Base-by-base conservation (phyloP, 2,113 vertebrate genomes). In the Leptosomus discolor region DNA sequence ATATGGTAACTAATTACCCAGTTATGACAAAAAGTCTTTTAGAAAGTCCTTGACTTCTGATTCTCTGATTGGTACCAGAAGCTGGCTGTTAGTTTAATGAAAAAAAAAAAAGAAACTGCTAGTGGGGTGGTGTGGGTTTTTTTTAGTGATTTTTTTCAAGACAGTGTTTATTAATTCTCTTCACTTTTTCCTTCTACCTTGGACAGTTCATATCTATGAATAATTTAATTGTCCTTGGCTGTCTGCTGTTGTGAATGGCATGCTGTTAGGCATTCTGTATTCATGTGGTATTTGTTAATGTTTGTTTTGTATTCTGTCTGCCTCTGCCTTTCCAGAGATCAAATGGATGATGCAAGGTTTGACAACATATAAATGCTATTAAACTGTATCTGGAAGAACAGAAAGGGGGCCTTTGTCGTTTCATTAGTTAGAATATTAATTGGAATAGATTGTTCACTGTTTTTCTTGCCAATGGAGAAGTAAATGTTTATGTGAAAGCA, bases 171-270 rank as follows among this genome's bases (percentile, higher is more conserved):
- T 67, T 79, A 88, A 83, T 92, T 82, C 29, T 80, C 6, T 85
- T 58, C 82, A 5, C 50, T 43, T 75, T 93, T 86, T 51, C 21
- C 20, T 85, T 16, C 73, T 93, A 96, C 92, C 92, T 97, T 93
- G 96, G 95, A 94, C 94, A 93, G 95, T 95, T 97, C 92, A 51
- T 88, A 67, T 82, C 45, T 92, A 48, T 94, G 93, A 95, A 96
- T 97, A 94, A 97, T 96, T 95, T 95, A 95, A 92, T 94, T 95
- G 94, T 92, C 94, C 92, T 90, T 88, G 77, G 12, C 84, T 81
- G 82, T 88, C 56, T 96, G 46, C 61, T 94, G 48, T 68, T 85
- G 85, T 88, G 80, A 92, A 83, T 89, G 85, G 76, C 65, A 56
- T 54, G 41, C 69, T 73, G 78, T 54, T 94, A 88, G 22, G 60